phyloP scores from a whole-genome alignment of 1,140 invertebrate genomes.

The Cylas formicarius region DNA sequence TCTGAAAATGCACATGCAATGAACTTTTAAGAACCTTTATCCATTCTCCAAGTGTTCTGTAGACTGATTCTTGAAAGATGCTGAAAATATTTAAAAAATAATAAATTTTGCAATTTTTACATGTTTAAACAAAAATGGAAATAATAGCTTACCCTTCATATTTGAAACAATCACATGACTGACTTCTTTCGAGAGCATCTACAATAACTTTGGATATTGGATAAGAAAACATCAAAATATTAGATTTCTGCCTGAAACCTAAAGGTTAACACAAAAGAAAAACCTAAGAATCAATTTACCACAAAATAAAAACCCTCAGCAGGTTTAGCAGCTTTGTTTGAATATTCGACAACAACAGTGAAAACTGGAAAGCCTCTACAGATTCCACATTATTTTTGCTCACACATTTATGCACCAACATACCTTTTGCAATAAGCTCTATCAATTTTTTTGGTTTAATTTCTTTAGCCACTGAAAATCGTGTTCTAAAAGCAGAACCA shows the following conservation, averaged over 20 bases:
- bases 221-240: slow-evolving; percentile 24
- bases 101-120: slow-evolving; percentile 4
- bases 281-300: slow-evolving; percentile 16
- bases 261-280: slow-evolving; percentile 8
- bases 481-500: slow-evolving; percentile 19
- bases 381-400: slow-evolving; percentile 5
- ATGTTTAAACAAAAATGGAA: neutral
- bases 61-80: slow-evolving; percentile 18
- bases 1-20: slow-evolving; percentile 20
- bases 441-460: slow-evolving; percentile 21
- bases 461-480: slow-evolving; percentile 26
- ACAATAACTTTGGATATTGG: slow-evolving; percentile 20
- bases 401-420: slow-evolving; percentile 22
- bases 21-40: slow-evolving; percentile 20
- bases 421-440: slow-evolving; percentile 20
- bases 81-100: slow-evolving; percentile 15
- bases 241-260: slow-evolving; percentile 21
- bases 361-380: slow-evolving; percentile 16
- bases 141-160: slow-evolving; percentile 17
- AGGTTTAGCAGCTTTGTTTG: slow-evolving; percentile 19
- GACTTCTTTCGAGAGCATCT: slow-evolving; percentile 13
- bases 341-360: slow-evolving; percentile 14
- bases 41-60: slow-evolving; percentile 19
- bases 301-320: slow-evolving; percentile 18
- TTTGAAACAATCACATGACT: slow-evolving; percentile 23